A percentile compares a stretch with the other conserved stretches of the same genome.
phyloP scores from a whole-genome alignment of 2,888 invertebrate species.

The Anoncus sp. region DNA sequence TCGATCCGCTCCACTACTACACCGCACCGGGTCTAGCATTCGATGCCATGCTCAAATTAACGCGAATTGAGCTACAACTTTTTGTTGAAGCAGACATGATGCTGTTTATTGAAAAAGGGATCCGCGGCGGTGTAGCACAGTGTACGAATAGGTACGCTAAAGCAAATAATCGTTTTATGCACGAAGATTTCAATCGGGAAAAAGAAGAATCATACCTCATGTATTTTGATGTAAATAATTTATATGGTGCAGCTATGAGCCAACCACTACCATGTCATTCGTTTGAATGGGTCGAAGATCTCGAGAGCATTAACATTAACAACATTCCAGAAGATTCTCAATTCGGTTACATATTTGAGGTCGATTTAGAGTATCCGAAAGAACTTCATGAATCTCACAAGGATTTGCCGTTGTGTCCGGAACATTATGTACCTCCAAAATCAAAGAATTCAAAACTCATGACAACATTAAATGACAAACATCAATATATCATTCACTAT shows the following conservation, averaged over 20 bases:
- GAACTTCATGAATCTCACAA: too few relatives aligned
- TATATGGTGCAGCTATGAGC: not conserved
- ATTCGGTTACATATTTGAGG: not conserved
- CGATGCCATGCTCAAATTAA: not conserved
- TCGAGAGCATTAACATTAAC: not conserved
- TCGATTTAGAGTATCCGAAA: too few relatives aligned
- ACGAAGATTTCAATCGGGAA: not conserved
- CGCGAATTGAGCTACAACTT: too few relatives aligned
- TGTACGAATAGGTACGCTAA: constrained; percentile 1
- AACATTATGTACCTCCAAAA: not conserved
- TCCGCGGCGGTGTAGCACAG: constrained; percentile 1
- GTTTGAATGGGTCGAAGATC: not conserved
- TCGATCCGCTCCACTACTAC: not conserved
- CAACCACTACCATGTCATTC: not conserved
- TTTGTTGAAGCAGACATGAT: not conserved
- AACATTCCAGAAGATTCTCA: not conserved
- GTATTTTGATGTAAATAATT: not conserved
- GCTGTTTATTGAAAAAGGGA: not conserved
- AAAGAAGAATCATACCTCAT: not conserved
- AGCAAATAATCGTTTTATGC: not conserved
- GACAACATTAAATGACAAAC: too few relatives aligned
- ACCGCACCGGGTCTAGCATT: not conserved
- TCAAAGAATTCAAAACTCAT: too few relatives aligned
- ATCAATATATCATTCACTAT: too few relatives aligned
- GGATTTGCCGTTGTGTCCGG: not conserved